phyloP scores from a whole-genome alignment of 2,797 vertebrate genomes.

The Hippocampus kuda region DNA sequence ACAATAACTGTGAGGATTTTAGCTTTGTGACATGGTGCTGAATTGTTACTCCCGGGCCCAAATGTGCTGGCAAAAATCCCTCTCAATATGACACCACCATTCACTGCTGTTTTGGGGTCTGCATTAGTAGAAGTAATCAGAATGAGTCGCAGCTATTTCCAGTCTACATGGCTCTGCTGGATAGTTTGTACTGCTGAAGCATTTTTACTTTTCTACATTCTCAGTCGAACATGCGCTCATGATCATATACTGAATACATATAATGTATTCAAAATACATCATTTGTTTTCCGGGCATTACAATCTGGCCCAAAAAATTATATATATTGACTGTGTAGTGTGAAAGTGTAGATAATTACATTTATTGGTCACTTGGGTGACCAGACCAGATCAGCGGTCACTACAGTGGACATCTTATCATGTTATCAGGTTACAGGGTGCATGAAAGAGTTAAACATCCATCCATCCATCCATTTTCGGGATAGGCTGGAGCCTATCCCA shows the following conservation, averaged over 20 bases:
- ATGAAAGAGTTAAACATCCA: too few species aligned
- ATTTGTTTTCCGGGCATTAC: background rate
- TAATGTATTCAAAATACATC: background rate
- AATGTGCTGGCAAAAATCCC: background rate
- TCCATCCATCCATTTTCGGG: too few species aligned
- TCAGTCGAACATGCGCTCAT: constrained; percentile 23
- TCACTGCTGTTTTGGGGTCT: background rate
- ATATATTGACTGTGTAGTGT: too few species aligned
- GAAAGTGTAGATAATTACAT: too few species aligned
- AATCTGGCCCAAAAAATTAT: background rate
- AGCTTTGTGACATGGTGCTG: background rate
- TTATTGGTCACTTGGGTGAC: too few species aligned
- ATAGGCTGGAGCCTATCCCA: too few species aligned
- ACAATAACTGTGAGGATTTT: background rate
- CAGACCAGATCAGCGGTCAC: too few species aligned
- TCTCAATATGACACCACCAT: background rate
- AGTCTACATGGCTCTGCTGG: constrained; percentile 20
- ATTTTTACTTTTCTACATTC: constrained; percentile 14
- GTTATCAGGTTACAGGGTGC: too few species aligned
- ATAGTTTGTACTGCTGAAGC: constrained; percentile 6
- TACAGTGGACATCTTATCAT: too few species aligned
- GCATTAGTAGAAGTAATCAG: constrained; percentile 10
- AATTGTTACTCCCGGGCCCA: background rate
- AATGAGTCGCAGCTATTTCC: constrained; percentile 12
- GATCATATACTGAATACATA: too few species aligned